phyloP scores from a whole-genome alignment of 2,888 invertebrate genomes.

The Bombylius major region DNA sequence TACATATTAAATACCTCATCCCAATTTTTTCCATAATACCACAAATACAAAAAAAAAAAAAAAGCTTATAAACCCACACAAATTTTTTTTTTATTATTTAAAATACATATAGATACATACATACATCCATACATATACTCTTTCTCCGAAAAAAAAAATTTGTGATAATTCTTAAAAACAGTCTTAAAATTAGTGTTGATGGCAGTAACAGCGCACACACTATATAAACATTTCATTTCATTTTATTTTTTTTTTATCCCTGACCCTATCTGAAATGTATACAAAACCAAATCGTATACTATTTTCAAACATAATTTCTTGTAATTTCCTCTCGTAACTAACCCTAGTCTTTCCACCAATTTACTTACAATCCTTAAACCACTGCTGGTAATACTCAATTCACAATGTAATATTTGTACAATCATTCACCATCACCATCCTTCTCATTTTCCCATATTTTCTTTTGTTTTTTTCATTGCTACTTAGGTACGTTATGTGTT shows the following conservation, averaged over 20 bases:
- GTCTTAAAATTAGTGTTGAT: neutral
- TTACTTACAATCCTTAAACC: neutral
- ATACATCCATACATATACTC: neutral
- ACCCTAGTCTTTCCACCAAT: neutral
- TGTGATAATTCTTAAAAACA: neutral
- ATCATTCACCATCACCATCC: neutral
- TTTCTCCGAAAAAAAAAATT: neutral
- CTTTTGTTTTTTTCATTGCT: neutral
- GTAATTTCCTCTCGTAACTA: conserved; percentile 6
- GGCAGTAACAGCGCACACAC: neutral
- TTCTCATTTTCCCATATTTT: no score
- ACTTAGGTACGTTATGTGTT: no score
- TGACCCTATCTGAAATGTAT: neutral
- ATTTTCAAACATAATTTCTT: conserved; percentile 5
- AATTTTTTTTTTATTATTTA: no score
- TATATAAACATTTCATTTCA: neutral
- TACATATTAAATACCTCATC: no score
- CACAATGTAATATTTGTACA: no score
- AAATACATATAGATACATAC: no score
- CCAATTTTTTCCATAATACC: no score
- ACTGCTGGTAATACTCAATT: no score
- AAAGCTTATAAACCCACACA: no score
- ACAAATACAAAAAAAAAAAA: no score
- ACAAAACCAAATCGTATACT: neutral
- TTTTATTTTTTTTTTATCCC: no score